A percentile compares a stretch with the other conserved stretches of the same genome.
These are phyloP conservation scores for Dendrolimus pini DNA, from an alignment of 2,888 invertebrate species.

Conservation along the genomic window DNA sequence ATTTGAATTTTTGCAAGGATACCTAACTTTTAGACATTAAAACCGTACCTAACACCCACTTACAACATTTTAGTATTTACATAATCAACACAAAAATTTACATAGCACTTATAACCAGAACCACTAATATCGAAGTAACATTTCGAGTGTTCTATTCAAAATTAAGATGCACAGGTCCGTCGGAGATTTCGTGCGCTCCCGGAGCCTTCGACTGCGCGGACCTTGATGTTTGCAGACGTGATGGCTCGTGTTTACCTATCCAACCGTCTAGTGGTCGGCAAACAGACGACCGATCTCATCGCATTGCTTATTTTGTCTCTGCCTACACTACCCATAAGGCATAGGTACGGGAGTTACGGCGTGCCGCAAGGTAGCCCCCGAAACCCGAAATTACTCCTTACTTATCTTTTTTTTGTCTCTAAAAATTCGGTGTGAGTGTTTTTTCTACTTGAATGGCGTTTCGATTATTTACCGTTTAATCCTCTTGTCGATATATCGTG, in stretches of 20 bases:
- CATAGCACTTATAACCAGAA: slow-evolving; percentile 18
- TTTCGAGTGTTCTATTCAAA: slow-evolving; percentile 22
- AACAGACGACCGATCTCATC: slow-evolving; percentile 71
- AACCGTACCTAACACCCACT: slow-evolving; percentile 1
- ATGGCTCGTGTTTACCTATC: slow-evolving; percentile 69
- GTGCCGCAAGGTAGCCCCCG: slow-evolving; percentile 49
- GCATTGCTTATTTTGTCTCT: slow-evolving; percentile 76
- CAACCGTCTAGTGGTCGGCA: slow-evolving; percentile 74
- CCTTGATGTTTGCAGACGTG: slow-evolving; percentile 74
- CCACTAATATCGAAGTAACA: slow-evolving; percentile 23
- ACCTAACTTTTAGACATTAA: background rate
- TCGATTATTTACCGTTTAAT: slow-evolving; percentile 52
- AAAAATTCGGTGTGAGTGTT: slow-evolving; percentile 55
- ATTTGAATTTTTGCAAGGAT: slow-evolving; percentile 18
- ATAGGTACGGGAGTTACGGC: slow-evolving; percentile 56
- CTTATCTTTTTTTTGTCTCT: slow-evolving; percentile 42
- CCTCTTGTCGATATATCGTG: slow-evolving; percentile 11
- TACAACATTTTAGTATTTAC: slow-evolving; percentile 9
- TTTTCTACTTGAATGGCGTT: slow-evolving; percentile 46
- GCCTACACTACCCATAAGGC: slow-evolving; percentile 65
- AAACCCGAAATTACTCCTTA: slow-evolving; percentile 39
- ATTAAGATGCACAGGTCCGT: slow-evolving; percentile 14
- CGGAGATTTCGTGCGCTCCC: slow-evolving; percentile 2
- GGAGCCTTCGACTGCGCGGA: slow-evolving; percentile 59
- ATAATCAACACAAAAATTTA: slow-evolving; percentile 20